A percentile compares a stretch with the other conserved stretches of the same genome.
Conservation (phyloP, 2,888 invertebrate species). For the Achlya flavicornis region DNA sequence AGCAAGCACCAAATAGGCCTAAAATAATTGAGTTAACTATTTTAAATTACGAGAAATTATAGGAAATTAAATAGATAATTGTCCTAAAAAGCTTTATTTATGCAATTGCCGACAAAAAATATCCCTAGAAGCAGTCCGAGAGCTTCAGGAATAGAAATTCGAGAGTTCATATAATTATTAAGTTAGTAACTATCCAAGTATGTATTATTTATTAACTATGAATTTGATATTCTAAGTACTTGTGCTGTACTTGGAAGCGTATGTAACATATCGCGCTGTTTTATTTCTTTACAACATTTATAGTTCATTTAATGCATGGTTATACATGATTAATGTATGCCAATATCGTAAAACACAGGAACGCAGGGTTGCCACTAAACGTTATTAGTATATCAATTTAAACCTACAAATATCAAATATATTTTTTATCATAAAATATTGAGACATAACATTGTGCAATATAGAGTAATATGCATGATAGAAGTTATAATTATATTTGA, state of each 20-base stretch:
- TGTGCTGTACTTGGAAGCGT: not conserved
- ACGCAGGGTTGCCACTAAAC: not conserved
- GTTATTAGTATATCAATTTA: slow-evolving; percentile 38
- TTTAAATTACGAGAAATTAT: slow-evolving; percentile 18
- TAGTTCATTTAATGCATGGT: not conserved
- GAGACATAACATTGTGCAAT: slow-evolving; percentile 82
- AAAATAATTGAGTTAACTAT: slow-evolving; percentile 37
- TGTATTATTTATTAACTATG: not conserved
- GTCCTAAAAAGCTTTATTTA: not conserved
- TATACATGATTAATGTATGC: not conserved
- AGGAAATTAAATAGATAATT: slow-evolving; percentile 17
- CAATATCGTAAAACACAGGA: not conserved
- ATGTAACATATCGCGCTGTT: not conserved
- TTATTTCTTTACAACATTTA: not conserved
- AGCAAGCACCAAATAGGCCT: slow-evolving; percentile 71
- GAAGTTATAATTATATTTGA: slow-evolving; percentile 62
- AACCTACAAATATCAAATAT: slow-evolving; percentile 59
- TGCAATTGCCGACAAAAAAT: not conserved
- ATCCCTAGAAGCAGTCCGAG: not conserved
- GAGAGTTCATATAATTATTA: not conserved
- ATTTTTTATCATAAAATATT: slow-evolving; percentile 75
- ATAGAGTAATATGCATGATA: slow-evolving; percentile 73
- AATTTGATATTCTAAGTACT: not conserved
- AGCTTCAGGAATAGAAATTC: not conserved
- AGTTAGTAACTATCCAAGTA: not conserved